phyloP scores from a whole-genome alignment of 2,113 vertebrate genomes.

The Zeus faber region DNA sequence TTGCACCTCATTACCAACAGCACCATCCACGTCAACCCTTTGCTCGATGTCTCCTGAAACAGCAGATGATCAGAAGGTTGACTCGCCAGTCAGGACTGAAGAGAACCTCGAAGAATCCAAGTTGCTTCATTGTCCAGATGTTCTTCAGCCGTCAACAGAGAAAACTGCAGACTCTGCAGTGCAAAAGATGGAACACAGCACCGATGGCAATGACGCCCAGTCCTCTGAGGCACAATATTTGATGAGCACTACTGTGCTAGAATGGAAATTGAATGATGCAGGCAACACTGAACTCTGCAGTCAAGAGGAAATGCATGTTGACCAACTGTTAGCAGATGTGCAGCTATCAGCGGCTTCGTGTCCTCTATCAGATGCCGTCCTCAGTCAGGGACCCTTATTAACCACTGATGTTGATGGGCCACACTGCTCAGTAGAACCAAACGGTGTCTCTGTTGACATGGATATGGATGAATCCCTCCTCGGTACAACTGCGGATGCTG shows the following conservation, averaged over 20 bases:
- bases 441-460: not conserved
- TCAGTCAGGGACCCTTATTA: not conserved
- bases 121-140: not conserved
- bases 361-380: conserved; percentile 21
- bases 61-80: not conserved
- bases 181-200: conserved; percentile 7
- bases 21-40: conserved; percentile 4
- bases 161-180: not conserved
- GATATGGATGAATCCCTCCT: not conserved
- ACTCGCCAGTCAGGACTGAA: not conserved
- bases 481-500: not conserved
- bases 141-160: not conserved
- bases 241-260: too few relatives aligned
- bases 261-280: too few relatives aligned
- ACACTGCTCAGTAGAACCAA: not conserved
- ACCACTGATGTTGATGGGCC: not conserved
- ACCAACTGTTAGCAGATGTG: conserved; percentile 9
- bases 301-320: conserved; percentile 7
- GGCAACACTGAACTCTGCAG: not conserved
- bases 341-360: not conserved
- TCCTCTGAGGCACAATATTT: too few relatives aligned
- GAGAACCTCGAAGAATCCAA: not conserved
- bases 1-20: not conserved
- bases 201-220: conserved; percentile 5
- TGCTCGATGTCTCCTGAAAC: not conserved